Percentiles rank a stretch among this genome's conserved stretches.
These are phyloP conservation scores for Edolisoma coerulescens DNA, from an alignment of 2,113 vertebrate genomes.

Conservation along the genomic window DNA sequence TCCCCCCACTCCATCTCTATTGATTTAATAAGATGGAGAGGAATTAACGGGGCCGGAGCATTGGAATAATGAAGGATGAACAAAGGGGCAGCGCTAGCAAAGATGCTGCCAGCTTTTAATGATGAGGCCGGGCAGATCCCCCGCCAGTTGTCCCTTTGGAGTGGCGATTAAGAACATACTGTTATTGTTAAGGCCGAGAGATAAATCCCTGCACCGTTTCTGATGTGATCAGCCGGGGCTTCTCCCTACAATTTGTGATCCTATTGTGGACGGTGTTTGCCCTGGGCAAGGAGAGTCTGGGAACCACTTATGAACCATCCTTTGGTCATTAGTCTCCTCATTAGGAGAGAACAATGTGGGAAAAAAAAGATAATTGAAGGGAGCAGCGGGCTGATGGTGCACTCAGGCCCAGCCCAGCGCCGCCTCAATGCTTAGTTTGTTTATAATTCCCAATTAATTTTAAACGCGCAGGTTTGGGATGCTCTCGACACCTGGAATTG, in stretches of 20 bases:
- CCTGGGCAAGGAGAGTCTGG: slow-evolving; percentile 77
- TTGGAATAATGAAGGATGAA: slow-evolving; percentile 54
- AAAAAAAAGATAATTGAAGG: slow-evolving; percentile 68
- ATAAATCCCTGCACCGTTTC: slow-evolving; percentile 77
- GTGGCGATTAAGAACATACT: slow-evolving; percentile 66
- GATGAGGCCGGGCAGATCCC: slow-evolving; percentile 60
- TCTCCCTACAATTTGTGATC: slow-evolving; percentile 79
- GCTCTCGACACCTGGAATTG: neutral
- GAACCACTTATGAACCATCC: slow-evolving; percentile 74
- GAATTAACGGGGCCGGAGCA: slow-evolving; percentile 43
- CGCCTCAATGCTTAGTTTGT: neutral
- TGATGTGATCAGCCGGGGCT: slow-evolving; percentile 79
- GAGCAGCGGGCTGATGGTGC: slow-evolving; percentile 52
- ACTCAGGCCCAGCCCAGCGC: slow-evolving; percentile 18
- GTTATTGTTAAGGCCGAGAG: slow-evolving; percentile 60
- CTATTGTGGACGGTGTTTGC: slow-evolving; percentile 75
- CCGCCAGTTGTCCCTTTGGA: slow-evolving; percentile 57
- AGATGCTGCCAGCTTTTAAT: slow-evolving; percentile 68
- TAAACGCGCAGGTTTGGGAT: neutral
- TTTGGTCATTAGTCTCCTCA: slow-evolving; percentile 79
- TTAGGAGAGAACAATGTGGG: slow-evolving; percentile 74
- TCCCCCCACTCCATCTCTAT: slow-evolving; percentile 12
- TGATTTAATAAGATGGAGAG: slow-evolving; percentile 69
- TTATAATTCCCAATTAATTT: slow-evolving; percentile 58
- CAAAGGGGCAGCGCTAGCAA: slow-evolving; percentile 54